Evolutionary conservation across 2,888 invertebrate species (phyloP), one percentile per base, ranked within the genome.

Genomic region (Erebia aethiops): DNA sequence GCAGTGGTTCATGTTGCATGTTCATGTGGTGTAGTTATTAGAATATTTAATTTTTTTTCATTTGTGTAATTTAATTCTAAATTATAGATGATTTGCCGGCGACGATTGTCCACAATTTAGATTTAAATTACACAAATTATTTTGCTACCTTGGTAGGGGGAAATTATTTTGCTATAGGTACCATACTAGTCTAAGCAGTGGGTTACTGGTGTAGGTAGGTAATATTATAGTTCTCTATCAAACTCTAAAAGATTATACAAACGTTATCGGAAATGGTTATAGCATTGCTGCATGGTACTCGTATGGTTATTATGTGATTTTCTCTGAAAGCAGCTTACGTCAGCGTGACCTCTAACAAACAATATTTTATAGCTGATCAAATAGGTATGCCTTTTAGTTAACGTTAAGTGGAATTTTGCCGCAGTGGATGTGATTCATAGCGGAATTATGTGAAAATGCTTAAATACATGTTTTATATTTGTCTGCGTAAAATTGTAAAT

Each of bases 301-400:
- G 43, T 11, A 60, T 16, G 43, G 46, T 43, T 43, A 18, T 43
- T n/a, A 11, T 61, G 43, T 10, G 43, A 43, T 61, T 61, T 60
- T 46, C 61, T 61, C 43, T 61, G 61, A 61, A 61, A 61, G 43
- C 9, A 16, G 43, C 61, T 61, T 43, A 43, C 61, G 61, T 61
- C 61, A 61, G 10, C 13, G 43, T 46, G 41, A n/a, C 14, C 41
- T 60, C 41, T 43, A 8, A 14, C 18, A 61, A 61, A 60, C 41
- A 16, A 58, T 58, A 35, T 14, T n/a, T 54, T 58, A n/a, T 35
- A 58, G 26, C 21, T 57, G 26, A 26, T 14, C 26, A 26, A 58
- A 58, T 14, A 58, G 35, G 57, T 35, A 58, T n/a, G n/a, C 54
- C 16, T 16, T 18, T 16, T 16, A 54, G 18, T 18, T 35, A n/a